Conservation (phyloP, 2,113 vertebrate genomes). For the Sula dactylatra region DNA sequence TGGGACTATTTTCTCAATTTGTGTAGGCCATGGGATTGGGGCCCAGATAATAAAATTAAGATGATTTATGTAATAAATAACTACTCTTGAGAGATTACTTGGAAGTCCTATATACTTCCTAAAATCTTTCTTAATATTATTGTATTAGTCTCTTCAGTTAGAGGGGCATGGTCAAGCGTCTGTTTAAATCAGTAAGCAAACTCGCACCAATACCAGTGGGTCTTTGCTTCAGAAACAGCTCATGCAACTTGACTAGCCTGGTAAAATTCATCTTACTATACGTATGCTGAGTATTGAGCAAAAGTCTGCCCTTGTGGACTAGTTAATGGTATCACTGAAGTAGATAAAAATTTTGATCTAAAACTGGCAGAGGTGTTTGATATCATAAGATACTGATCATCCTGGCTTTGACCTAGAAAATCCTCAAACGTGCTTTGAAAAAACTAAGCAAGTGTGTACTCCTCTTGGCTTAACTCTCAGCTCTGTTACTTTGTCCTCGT, state of each 20-base stretch:
- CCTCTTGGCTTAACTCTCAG: neutral
- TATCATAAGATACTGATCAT: neutral
- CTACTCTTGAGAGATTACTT: neutral
- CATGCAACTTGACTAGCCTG: neutral
- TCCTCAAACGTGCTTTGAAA: neutral
- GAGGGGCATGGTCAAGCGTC: neutral
- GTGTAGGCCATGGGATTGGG: neutral
- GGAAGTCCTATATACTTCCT: neutral
- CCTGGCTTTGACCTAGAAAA: neutral
- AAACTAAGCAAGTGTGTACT: neutral
- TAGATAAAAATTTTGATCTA: neutral
- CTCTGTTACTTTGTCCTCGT: rapidly evolving
- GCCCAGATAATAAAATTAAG: neutral
- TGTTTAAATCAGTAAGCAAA: neutral
- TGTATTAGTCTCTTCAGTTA: neutral
- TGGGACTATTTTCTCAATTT: neutral
- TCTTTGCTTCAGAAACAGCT: neutral
- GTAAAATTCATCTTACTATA: neutral
- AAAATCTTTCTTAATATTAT: neutral
- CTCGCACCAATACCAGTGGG: neutral
- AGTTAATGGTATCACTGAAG: neutral
- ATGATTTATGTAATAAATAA: neutral
- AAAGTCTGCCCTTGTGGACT: neutral
- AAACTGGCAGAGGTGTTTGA: neutral
- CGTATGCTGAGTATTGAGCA: rapidly evolving